These are phyloP conservation scores for Dipodomys merriami DNA, from an alignment of 2,113 vertebrate genomes.

Conservation along the genomic window DNA sequence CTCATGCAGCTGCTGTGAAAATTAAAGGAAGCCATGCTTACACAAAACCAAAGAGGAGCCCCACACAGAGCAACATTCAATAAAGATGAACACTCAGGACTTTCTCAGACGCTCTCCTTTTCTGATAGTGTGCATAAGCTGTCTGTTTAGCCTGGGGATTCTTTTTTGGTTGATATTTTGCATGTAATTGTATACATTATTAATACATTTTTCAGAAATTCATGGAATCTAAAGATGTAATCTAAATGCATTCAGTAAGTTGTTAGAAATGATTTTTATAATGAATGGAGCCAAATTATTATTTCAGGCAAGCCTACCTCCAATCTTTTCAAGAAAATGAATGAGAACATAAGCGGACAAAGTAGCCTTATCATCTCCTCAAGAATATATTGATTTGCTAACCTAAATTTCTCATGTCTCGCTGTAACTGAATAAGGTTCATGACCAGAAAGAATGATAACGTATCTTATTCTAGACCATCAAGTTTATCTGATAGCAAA, in stretches of 20 bases:
- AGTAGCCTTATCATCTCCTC: neutral
- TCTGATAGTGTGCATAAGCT: neutral
- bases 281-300: slow-evolving; percentile 44
- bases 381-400: slow-evolving; percentile 16
- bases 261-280: slow-evolving; percentile 56
- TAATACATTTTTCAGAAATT: slow-evolving; percentile 45
- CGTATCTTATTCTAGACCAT: slow-evolving; percentile 37
- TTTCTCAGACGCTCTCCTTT: neutral
- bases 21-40: neutral
- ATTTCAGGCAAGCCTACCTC: slow-evolving; percentile 36
- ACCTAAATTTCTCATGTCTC: slow-evolving; percentile 28
- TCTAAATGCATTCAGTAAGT: slow-evolving; percentile 60
- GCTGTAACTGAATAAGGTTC: neutral
- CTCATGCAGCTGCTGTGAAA: neutral
- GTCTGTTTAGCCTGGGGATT: neutral
- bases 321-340: slow-evolving; percentile 58
- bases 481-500: slow-evolving; percentile 3
- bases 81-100: neutral
- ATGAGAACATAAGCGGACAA: slow-evolving; percentile 49
- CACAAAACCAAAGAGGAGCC: neutral
- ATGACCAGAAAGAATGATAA: slow-evolving; percentile 33
- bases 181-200: slow-evolving; percentile 42
- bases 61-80: neutral
- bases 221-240: slow-evolving; percentile 50
- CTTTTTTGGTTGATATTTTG: slow-evolving; percentile 20